Evolutionary conservation across 2,888 invertebrate genomes (phyloP), one percentile per base, ranked within the genome.

Genomic region (Pheosia gnoma): DNA sequence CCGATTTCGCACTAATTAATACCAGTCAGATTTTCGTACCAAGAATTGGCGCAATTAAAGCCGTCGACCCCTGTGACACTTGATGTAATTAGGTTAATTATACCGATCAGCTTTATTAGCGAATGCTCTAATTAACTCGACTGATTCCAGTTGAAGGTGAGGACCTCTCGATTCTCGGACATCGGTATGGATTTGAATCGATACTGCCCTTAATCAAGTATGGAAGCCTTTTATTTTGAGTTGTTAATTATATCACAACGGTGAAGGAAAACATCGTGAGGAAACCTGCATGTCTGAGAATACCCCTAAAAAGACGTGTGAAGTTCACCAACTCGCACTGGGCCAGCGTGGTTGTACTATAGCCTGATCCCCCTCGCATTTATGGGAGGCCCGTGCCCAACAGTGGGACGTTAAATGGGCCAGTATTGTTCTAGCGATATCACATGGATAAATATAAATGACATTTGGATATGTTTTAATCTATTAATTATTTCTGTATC

Each of bases 81-180:
- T 78, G 73, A 64, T 63, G 68, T 90, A 89, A 92, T 90, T 90
- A 86, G 90, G 90, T 91, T 90, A 91, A 92, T 91, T 89, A 88
- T 74, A 75, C 74, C 79, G 83, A 87, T 87, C 84, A 82, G 82
- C 81, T 88, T 89, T 86, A 91, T 90, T 91, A 90, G 76, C 78
- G 80, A 85, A 81, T 83, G 85, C 71, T 81, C 87, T 87, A 87
- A 92, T 91, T 90, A 90, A 81, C 74, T 78, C 70, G 65, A 47
- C 67, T 60, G 68, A 68, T 78, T 74, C 68, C 75, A 74, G 72
- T 72, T 78, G 77, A 81, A 83, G 81, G 79, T 80, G 75, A 81
- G 73, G 69, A 55, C 69, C 71, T 61, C 65, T 66, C 66, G 65
- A 75, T 72, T 65, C 67, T 45, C 49, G 59, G 62, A 69, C 62